These are phyloP conservation scores for Ellobius talpinus DNA, from an alignment of 2,113 vertebrate genomes.

Conservation along the genomic window DNA sequence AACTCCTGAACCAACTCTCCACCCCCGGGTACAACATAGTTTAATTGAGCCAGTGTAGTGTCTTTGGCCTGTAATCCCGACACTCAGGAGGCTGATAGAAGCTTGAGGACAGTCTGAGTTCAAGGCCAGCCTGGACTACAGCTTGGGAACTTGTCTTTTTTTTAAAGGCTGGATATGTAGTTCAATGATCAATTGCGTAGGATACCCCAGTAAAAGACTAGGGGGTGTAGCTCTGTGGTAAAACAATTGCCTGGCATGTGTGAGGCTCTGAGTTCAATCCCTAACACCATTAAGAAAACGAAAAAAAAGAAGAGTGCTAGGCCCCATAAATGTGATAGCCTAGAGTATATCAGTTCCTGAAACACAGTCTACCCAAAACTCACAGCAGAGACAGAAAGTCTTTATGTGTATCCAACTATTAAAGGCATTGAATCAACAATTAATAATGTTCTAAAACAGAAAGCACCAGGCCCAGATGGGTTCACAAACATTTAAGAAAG, in stretches of 20 bases:
- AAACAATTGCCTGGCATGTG: neutral
- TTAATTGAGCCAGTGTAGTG: neutral
- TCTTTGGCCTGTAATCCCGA: neutral
- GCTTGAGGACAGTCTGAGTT: neutral
- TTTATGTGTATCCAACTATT: neutral
- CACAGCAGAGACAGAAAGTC: neutral
- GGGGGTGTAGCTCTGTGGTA: neutral
- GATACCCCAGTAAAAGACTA: neutral
- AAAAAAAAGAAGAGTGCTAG: neutral
- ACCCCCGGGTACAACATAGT: neutral
- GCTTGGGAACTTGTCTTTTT: neutral
- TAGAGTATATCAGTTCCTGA: neutral
- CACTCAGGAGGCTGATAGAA: neutral
- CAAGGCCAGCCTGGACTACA: neutral
- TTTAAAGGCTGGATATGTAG: neutral
- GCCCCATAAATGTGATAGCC: neutral
- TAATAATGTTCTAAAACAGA: constrained; percentile 28
- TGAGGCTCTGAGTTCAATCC: neutral
- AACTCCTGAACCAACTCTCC: neutral
- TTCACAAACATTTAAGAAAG: neutral
- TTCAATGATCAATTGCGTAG: neutral
- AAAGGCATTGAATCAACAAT: constrained; percentile 5
- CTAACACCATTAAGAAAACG: neutral
- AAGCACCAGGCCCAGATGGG: neutral
- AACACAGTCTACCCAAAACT: neutral